These are phyloP conservation scores for Morelia viridis DNA, from an alignment of 2,797 vertebrate genomes.

Conservation along the genomic window DNA sequence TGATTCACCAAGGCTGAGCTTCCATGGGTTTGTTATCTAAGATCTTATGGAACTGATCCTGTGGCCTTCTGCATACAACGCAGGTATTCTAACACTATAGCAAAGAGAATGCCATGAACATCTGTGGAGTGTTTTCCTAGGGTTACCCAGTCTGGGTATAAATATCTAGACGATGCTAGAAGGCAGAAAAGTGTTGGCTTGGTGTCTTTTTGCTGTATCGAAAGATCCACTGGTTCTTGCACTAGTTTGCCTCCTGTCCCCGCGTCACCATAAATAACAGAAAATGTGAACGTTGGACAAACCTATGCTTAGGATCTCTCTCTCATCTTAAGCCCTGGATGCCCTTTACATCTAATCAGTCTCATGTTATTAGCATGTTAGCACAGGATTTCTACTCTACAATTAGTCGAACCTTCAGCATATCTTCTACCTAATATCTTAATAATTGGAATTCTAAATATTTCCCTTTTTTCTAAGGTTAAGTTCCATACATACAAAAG, in stretches of 20 bases:
- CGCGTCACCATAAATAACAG: neutral
- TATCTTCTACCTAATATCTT: neutral
- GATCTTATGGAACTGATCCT: neutral
- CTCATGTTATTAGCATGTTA: neutral
- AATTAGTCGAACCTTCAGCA: neutral
- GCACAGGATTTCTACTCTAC: neutral
- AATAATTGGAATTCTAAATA: neutral
- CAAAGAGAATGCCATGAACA: neutral
- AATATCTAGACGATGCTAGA: neutral
- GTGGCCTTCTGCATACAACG: neutral
- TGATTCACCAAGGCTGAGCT: neutral
- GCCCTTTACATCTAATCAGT: neutral
- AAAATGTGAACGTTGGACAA: neutral
- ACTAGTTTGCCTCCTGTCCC: neutral
- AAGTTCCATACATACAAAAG: neutral
- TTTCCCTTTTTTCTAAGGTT: neutral
- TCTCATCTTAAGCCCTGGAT: neutral
- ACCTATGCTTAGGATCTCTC: neutral
- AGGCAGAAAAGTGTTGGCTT: neutral
- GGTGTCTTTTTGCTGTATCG: neutral
- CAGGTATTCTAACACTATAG: neutral
- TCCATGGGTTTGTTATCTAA: neutral
- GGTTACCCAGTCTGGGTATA: neutral
- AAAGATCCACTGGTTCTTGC: neutral
- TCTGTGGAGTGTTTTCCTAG: neutral